Percentiles rank a stretch among this genome's conserved stretches.
phyloP scores from a whole-genome alignment of 2,113 vertebrate genomes.

The Bettongia penicillata region DNA sequence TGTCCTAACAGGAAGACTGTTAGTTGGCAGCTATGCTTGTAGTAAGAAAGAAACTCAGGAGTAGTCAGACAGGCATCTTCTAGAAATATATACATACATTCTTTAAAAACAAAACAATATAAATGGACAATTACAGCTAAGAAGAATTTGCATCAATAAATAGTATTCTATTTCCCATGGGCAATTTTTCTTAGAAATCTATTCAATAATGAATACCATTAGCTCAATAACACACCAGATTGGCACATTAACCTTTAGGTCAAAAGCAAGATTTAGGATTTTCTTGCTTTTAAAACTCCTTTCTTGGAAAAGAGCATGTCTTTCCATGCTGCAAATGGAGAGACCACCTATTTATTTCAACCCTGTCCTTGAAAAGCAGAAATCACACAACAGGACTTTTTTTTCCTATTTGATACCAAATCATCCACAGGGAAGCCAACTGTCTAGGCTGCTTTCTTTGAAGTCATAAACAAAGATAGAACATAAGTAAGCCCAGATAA shows the following conservation, averaged over 20 bases:
- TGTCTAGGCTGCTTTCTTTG: slow-evolving; percentile 28
- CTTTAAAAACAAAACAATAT: slow-evolving; percentile 38
- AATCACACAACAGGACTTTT: neutral
- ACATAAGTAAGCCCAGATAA: slow-evolving; percentile 15
- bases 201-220: slow-evolving; percentile 31
- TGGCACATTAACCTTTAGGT: slow-evolving; percentile 7
- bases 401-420: neutral
- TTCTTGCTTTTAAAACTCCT: slow-evolving; percentile 46
- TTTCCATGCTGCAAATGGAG: neutral
- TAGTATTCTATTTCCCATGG: neutral
- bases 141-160: slow-evolving; percentile 9
- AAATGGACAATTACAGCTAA: slow-evolving; percentile 20
- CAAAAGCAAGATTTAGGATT: slow-evolving; percentile 31
- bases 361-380: slow-evolving; percentile 13
- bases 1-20: neutral
- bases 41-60: neutral
- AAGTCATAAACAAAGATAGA: slow-evolving; percentile 48
- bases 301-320: slow-evolving; percentile 1
- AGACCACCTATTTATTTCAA: neutral
- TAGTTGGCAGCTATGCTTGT: slow-evolving; percentile 6
- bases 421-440: slow-evolving; percentile 19
- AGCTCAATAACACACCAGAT: slow-evolving; percentile 48
- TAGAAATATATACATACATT: neutral
- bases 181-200: slow-evolving; percentile 53
- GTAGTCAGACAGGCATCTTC: neutral